Conservation (phyloP, 2,113 vertebrate genomes). For the Cettia cetti region DNA sequence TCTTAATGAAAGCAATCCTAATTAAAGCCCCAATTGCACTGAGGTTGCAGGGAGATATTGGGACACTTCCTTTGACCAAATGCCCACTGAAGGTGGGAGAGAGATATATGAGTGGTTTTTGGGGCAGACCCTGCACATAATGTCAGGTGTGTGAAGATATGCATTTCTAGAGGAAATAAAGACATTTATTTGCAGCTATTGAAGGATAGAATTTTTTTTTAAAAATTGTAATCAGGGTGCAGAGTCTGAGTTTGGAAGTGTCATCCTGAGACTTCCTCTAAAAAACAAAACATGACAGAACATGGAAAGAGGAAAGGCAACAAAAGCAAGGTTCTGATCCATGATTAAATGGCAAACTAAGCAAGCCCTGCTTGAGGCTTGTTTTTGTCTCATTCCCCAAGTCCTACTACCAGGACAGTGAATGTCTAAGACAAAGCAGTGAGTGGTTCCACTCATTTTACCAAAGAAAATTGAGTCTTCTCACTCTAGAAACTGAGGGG, state of each 20-base stretch:
- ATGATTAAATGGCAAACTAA: neutral
- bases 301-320: neutral
- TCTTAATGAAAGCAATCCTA: neutral
- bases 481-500: accelerated
- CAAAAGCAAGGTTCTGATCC: neutral
- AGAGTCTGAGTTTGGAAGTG: neutral
- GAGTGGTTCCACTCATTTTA: neutral
- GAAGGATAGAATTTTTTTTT: neutral
- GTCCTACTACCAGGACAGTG: neutral
- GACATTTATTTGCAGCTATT: neutral
- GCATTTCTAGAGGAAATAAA: neutral
- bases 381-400: neutral
- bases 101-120: neutral
- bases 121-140: neutral
- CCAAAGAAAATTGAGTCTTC: neutral
- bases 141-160: neutral
- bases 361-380: neutral
- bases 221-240: neutral
- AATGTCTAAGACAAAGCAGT: neutral
- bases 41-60: neutral
- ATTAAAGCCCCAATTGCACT: neutral
- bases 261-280: neutral
- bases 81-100: neutral
- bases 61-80: neutral
- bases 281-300: neutral